Evolutionary conservation across 2,888 invertebrate genomes (phyloP).

Genomic region (Cistogaster globosa): DNA sequence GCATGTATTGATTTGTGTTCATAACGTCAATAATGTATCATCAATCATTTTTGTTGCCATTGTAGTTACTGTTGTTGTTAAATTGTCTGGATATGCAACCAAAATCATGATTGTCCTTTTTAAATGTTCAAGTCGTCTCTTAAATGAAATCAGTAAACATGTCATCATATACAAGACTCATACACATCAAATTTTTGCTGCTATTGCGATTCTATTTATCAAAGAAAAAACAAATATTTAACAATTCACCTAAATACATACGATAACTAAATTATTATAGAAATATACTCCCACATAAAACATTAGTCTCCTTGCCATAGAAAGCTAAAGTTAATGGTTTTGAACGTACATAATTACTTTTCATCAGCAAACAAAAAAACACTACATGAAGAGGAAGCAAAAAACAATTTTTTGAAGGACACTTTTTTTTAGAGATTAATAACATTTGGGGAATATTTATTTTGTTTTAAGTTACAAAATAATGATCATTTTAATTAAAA

Average conservation of each 20-base stretch:
- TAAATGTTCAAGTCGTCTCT: constrained; percentile 69
- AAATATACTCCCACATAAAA: not conserved
- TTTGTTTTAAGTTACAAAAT: constrained; percentile 56
- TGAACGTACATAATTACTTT: constrained; percentile 63
- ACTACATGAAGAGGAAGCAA: not conserved
- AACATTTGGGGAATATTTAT: constrained; percentile 36
- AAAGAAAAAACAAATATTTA: constrained; percentile 65
- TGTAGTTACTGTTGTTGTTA: constrained; percentile 51
- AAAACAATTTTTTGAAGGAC: constrained; percentile 1
- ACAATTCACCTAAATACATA: constrained; percentile 60
- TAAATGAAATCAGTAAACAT: constrained; percentile 77
- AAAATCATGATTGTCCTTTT: constrained; percentile 70
- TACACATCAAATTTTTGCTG: not conserved
- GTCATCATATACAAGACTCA: constrained; percentile 76
- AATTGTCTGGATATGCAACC: constrained; percentile 54
- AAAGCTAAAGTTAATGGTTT: constrained; percentile 58
- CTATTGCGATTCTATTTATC: constrained; percentile 42
- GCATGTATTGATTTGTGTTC: constrained; percentile 60
- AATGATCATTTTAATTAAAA: constrained; percentile 27
- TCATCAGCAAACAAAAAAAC: constrained; percentile 34
- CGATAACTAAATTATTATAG: constrained; percentile 26
- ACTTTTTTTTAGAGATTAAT: constrained; percentile 44
- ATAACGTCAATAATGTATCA: constrained; percentile 79
- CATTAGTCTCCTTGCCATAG: not conserved
- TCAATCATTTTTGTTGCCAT: constrained; percentile 77